phyloP scores from a whole-genome alignment of 1,140 invertebrate genomes.

The Bombus consobrinus region DNA sequence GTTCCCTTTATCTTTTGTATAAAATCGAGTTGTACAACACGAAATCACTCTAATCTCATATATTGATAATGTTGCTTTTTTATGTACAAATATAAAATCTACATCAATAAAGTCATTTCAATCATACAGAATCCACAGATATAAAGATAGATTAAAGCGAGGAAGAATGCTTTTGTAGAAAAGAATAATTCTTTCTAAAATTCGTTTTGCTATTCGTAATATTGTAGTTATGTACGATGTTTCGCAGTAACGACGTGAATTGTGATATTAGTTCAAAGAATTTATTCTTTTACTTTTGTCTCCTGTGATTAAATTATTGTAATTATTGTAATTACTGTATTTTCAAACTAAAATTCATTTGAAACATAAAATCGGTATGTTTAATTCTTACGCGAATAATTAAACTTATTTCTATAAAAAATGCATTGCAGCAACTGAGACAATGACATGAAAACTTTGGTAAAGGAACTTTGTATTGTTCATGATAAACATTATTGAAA shows the following conservation, averaged over 20 bases:
- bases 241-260: constrained; percentile 10
- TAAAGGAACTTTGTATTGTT: constrained; percentile 51
- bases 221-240: not conserved
- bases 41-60: constrained; percentile 45
- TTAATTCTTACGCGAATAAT: not conserved
- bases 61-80: constrained; percentile 40
- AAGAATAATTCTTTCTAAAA: not conserved
- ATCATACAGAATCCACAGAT: constrained; percentile 33
- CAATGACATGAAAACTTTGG: constrained; percentile 49
- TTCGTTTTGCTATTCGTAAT: constrained; percentile 29
- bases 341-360: not conserved
- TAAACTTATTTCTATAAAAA: constrained; percentile 28
- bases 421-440: constrained; percentile 30
- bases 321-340: not conserved
- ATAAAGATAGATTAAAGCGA: constrained; percentile 41
- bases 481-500: constrained; percentile 35
- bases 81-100: constrained; percentile 75
- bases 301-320: not conserved
- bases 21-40: constrained; percentile 61
- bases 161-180: constrained; percentile 10
- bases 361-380: not conserved
- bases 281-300: not conserved
- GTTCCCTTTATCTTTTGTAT: constrained; percentile 66
- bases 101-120: constrained; percentile 86
- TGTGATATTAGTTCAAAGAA: constrained; percentile 23